Conservation (phyloP, 53 echinoderm and acorn worm genomes). For the Temnopleurus reevesii region DNA sequence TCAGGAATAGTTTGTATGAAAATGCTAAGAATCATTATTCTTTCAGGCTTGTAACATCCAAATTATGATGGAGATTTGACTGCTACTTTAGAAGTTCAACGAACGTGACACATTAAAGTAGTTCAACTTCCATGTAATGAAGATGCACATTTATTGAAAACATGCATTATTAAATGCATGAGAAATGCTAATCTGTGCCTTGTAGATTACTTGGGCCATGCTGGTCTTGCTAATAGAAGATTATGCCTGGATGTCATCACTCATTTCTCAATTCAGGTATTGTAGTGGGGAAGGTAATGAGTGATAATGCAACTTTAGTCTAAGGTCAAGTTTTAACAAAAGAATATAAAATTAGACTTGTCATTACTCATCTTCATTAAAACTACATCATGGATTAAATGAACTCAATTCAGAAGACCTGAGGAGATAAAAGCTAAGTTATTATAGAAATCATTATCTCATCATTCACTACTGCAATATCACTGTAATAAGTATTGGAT, state of each 20-base stretch:
- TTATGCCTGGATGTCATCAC: constrained; percentile 56
- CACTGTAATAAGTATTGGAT: constrained; percentile 1
- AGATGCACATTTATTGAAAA: constrained; percentile 57
- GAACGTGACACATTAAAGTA: constrained; percentile 9
- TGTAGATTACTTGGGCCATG: constrained; percentile 54
- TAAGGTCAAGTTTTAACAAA: constrained; percentile 53
- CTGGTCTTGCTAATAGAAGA: constrained; percentile 53
- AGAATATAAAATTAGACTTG: constrained; percentile 10
- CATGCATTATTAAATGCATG: constrained; percentile 56
- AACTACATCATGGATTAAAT: constrained; percentile 26
- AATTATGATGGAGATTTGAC: constrained; percentile 15
- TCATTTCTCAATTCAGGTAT: constrained; percentile 45
- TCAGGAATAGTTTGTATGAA: constrained; percentile 50
- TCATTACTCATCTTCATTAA: constrained; percentile 58
- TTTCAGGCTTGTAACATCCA: no score
- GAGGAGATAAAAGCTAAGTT: constrained; percentile 43
- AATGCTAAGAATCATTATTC: neutral
- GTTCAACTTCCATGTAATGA: neutral
- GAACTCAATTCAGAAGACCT: constrained; percentile 19
- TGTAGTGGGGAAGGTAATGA: constrained; percentile 40
- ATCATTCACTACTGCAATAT: neutral
- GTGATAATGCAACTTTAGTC: constrained; percentile 27
- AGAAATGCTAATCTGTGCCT: constrained; percentile 52
- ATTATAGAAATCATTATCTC: constrained; percentile 48
- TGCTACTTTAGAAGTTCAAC: constrained; percentile 15